Evolutionary conservation across 2,113 vertebrate genomes (phyloP), one percentile per base, ranked within the genome.

Genomic region (Lepisosteus osseus): DNA sequence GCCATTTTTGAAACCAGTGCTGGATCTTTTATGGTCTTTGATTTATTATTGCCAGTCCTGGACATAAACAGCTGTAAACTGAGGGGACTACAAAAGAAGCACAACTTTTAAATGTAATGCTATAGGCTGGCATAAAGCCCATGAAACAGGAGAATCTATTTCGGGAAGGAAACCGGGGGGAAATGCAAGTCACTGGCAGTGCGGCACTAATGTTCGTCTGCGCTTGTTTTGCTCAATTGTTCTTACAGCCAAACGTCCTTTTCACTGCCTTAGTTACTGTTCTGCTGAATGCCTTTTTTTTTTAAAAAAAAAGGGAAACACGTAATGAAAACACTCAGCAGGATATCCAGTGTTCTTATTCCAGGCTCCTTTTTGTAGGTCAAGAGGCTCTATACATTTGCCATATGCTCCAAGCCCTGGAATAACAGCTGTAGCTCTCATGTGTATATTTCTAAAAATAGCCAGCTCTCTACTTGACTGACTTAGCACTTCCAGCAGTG

Each of bases 361-460:
- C 12, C 29, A 7, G 12, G 7, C 56, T 14, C 45, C 44, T 13
- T 47, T 6, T 41, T n/a, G 65, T 14, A 65, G 63, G 62, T 72
- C 61, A 43, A 17, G 17, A 44, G 61, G 40, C 65, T 40, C 54
- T 56, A 54, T 66, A 2, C 41, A 56, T 56, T 55, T 42, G n/a
- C 12, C 13, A 15, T 43, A 51, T 54, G 7, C 57, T 59, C 45
- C 42, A 59, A 51, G 14, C 59, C 29, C 15, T 17, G 54, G 41
- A 43, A 70, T 74, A 29, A 67, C 74, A 80, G 72, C 69, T 69
- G 61, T 61, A 73, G 63, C 61, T 76, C 67, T 66, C 65, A 8
- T 6, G 73, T 65, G 69, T 66, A 29, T 67, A 11, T 15, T 47
- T 65, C 71, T 77, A 67, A 72, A 82, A 78, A 84, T 82, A 84